Conservation (phyloP, 35 echinoderm and acorn worm genomes). For the Heliocidaris tuberculata region DNA sequence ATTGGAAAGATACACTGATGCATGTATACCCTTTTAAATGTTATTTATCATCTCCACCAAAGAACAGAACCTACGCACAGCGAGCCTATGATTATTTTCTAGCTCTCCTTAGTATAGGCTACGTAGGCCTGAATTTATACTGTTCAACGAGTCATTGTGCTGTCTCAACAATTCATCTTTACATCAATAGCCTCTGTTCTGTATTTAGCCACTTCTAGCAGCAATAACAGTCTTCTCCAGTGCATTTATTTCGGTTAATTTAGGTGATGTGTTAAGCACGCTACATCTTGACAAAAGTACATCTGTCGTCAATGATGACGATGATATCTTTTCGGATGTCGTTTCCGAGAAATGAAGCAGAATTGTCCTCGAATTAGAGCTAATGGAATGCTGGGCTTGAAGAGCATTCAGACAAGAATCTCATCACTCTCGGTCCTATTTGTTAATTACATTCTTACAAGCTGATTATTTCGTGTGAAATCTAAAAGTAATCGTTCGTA, state of each 20-base stretch:
- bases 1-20: no score
- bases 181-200: neutral
- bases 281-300: neutral
- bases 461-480: neutral
- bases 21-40: no score
- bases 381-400: neutral
- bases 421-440: neutral
- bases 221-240: neutral
- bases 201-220: neutral
- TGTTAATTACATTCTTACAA: neutral
- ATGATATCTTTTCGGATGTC: neutral
- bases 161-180: neutral
- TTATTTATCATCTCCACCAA: no score
- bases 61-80: no score
- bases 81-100: no score
- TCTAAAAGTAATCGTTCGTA: neutral
- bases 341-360: neutral
- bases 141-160: no score
- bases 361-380: neutral
- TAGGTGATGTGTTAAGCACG: neutral
- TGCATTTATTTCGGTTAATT: neutral
- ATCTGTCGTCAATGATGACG: neutral
- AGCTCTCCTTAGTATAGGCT: no score
- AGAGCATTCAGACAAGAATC: neutral
- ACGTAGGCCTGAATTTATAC: no score